A percentile compares a stretch with the other conserved stretches of the same genome.
Conservation (phyloP, 2,888 invertebrate genomes). For the Zygaena filipendulae region DNA sequence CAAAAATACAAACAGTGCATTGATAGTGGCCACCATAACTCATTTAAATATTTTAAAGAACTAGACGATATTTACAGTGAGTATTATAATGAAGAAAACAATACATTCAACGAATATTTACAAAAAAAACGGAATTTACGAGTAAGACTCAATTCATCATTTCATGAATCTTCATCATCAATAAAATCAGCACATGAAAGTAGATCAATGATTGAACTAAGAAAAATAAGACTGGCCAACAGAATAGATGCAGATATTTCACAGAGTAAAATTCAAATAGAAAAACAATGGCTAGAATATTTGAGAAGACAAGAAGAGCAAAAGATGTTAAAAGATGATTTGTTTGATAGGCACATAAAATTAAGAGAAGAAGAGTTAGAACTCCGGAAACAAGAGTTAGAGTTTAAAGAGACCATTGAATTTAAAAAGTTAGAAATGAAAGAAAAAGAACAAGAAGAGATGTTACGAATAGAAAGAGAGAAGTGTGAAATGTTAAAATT, state of each 20-base stretch:
- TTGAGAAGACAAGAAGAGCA: conserved; percentile 29
- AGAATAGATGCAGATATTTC: conserved; percentile 33
- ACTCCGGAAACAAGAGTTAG: conserved; percentile 26
- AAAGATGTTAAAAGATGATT: conserved; percentile 23
- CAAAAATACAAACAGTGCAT: conserved; percentile 35
- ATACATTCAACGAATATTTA: conserved; percentile 22
- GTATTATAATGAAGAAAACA: conserved; percentile 30
- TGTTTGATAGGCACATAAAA: conserved; percentile 27
- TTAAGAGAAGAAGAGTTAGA: conserved; percentile 30
- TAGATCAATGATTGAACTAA: conserved; percentile 30
- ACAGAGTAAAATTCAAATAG: conserved; percentile 34
- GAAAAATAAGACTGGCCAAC: conserved; percentile 34
- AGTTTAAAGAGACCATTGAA: conserved; percentile 30
- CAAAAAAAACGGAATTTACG: conserved; percentile 20
- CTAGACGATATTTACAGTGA: conserved; percentile 33
- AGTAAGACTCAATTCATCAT: conserved; percentile 8
- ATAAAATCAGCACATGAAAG: conserved; percentile 21
- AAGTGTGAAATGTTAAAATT: conserved; percentile 31
- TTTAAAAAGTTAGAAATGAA: conserved; percentile 26
- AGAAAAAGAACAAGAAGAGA: conserved; percentile 27
- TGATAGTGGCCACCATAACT: conserved; percentile 27
- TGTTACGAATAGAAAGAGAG: conserved; percentile 28
- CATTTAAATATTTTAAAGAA: conserved; percentile 33
- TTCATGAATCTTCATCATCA: neutral
- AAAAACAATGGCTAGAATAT: conserved; percentile 37